Evolutionary conservation across 2,797 vertebrate genomes (phyloP).

Genomic region (Oceanodroma leucorhoa): DNA sequence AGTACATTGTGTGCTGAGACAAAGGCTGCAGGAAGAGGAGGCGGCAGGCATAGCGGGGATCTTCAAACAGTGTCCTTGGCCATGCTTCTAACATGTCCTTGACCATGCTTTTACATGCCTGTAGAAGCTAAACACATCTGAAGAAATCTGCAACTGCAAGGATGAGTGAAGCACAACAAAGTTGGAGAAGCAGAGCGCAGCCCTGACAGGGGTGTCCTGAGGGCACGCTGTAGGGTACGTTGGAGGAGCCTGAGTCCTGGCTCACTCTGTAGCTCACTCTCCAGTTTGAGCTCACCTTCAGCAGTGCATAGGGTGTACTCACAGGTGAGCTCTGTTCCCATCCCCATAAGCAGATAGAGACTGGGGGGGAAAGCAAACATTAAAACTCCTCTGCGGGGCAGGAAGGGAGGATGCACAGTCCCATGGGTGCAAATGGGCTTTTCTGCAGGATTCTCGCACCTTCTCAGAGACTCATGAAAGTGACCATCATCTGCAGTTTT

Average conservation of each 20-base stretch:
- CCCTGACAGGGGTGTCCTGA: neutral
- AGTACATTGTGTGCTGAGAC: neutral
- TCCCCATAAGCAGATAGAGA: neutral
- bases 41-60: neutral
- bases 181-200: rapidly evolving
- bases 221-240: neutral
- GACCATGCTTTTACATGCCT: neutral
- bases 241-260: neutral
- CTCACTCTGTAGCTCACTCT: neutral
- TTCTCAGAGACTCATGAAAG: neutral
- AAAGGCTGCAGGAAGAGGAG: neutral
- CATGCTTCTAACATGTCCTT: neutral
- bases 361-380: neutral
- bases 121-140: neutral
- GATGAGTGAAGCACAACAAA: neutral
- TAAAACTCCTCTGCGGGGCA: neutral
- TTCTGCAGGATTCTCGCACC: neutral
- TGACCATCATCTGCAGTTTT: neutral
- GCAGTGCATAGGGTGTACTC: neutral
- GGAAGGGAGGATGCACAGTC: neutral
- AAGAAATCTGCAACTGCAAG: neutral
- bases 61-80: neutral
- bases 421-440: neutral
- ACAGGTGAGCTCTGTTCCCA: neutral
- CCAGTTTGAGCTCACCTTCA: neutral